Percentiles rank a stretch among this genome's conserved stretches.
Conservation (phyloP, 2,797 vertebrate species). For the Meriones psammophilus region DNA sequence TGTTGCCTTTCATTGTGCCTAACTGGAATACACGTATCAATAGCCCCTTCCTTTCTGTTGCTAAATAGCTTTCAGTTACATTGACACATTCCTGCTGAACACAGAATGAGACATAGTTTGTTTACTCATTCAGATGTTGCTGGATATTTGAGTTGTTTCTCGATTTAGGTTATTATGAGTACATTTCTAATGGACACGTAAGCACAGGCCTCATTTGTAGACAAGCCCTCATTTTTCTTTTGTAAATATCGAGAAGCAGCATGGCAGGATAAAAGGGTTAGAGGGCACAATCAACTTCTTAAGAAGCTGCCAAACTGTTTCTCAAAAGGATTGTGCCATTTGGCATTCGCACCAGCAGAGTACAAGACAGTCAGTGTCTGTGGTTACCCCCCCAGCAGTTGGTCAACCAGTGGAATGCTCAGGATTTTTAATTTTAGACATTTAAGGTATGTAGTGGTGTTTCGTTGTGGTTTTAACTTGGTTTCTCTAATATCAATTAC, state of each 20-base stretch:
- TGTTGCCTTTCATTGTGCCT: not conserved
- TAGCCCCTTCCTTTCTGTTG: not conserved
- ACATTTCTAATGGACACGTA: not conserved
- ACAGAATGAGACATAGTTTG: not conserved
- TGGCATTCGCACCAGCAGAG: not conserved
- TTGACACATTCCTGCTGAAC: not conserved
- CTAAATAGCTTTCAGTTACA: not conserved
- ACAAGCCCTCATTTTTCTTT: not conserved
- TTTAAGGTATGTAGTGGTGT: not conserved
- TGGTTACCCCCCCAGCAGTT: not conserved
- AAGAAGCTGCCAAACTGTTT: constrained; percentile 19
- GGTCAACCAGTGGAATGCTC: not conserved
- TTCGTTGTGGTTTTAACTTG: not conserved
- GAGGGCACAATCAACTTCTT: not conserved
- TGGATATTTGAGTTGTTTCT: not conserved
- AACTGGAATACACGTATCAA: not conserved
- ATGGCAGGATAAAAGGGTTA: not conserved
- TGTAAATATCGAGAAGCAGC: not conserved
- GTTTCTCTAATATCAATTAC: not conserved
- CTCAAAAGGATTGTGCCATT: not conserved
- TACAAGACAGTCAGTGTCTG: not conserved
- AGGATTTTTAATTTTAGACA: constrained; percentile 42
- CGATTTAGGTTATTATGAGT: not conserved
- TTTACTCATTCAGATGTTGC: not conserved
- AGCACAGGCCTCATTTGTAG: not conserved